Conservation (phyloP, 2,797 vertebrate species). For the Harpagifer antarcticus region DNA sequence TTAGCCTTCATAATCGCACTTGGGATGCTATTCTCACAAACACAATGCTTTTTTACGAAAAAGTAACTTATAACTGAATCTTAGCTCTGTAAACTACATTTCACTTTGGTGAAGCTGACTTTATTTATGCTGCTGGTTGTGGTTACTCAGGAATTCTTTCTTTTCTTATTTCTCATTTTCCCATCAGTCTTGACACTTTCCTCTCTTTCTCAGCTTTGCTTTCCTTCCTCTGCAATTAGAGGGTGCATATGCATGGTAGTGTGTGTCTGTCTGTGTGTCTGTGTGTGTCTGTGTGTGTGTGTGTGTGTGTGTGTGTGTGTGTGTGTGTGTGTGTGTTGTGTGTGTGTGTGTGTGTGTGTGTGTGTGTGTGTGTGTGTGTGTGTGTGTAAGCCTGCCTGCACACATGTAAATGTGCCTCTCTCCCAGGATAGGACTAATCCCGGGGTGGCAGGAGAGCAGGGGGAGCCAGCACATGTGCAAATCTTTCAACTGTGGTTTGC, state of each 20-base stretch:
- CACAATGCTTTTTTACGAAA: background rate
- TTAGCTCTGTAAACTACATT: background rate
- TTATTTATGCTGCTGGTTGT: constrained; percentile 26
- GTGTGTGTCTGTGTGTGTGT: constrained; percentile 15
- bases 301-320: constrained; percentile 12
- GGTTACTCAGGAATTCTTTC: constrained; percentile 34
- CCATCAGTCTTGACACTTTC: constrained; percentile 38
- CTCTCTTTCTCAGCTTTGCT: constrained; percentile 29
- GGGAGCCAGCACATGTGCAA: constrained; percentile 80
- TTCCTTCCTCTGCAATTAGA: constrained; percentile 28
- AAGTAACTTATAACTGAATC: background rate
- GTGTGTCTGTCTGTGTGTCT: constrained; percentile 24
- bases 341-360: constrained; percentile 20
- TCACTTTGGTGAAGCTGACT: background rate
- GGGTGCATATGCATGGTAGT: constrained; percentile 19
- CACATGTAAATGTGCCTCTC: constrained; percentile 65
- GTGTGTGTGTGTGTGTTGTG: constrained; percentile 11
- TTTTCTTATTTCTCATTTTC: constrained; percentile 41
- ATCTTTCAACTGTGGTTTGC: constrained; percentile 82
- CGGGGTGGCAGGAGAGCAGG: constrained; percentile 56
- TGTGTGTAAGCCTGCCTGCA: constrained; percentile 25
- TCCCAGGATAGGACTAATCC: constrained; percentile 73
- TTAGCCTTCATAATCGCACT: background rate
- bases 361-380: constrained; percentile 17
- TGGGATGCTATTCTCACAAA: background rate